Evolutionary conservation across 1,140 invertebrate genomes (phyloP), one percentile per base, ranked within the genome.

Genomic region (Macrotrachela quadricornifera): DNA sequence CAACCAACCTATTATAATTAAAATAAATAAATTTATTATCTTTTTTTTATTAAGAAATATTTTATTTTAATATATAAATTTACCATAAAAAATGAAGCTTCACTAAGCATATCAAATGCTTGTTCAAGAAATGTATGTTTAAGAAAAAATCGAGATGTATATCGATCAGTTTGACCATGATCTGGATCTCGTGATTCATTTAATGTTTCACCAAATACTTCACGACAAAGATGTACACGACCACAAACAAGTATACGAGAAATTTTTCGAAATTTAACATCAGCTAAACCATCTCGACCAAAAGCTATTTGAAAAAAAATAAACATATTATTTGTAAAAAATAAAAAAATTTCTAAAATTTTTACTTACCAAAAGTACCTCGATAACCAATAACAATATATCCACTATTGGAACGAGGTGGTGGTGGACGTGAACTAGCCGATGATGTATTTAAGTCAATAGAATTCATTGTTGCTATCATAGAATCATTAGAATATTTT

Each of bases 171-270:
- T 8, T 67, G 66, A 0, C 90, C 90, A 15, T 54, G 53, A 67
- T 96, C 91, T 0, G 92, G 92, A 68, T 97, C 92, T 8, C 92
- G 77, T 36, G 84, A 90, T 71, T 96, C 92, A 71, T 97, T 97
- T 52, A 97, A 68, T 9, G 88, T 91, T 60, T 96, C 91, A 13
- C 88, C 87, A 67, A 71, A 71, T 13, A 68, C 67, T 50, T 69
- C 68, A 6, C 65, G 60, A 52, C 68, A 70, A 10, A 70, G 57
- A 15, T 63, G 65, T 45, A 95, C 90, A 21, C 85, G 79, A 0
- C 92, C 92, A 64, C 86, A 88, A 0, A 96, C 85, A 44, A 96
- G 75, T 61, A 97, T 94, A 49, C 90, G 76, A 46, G 61, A 65
- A 55, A 97, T 71, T 67, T 97, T 97, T 11, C 92, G 79, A 71